Evolutionary conservation across 2,888 invertebrate species (phyloP).

Genomic region (Glyphotaelius pellucidus): DNA sequence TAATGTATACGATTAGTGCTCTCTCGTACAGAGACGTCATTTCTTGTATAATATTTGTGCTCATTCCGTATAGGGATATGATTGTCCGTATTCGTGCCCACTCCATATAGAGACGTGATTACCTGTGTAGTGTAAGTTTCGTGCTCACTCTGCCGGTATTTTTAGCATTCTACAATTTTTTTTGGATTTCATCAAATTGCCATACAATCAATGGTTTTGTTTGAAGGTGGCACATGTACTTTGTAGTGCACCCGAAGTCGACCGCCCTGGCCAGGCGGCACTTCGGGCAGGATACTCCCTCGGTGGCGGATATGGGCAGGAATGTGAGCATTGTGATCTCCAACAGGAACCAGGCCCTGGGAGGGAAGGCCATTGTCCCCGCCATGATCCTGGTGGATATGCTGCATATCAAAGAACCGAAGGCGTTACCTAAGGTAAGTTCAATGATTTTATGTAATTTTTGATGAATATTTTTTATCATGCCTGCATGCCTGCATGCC

Average conservation of each 20-base stretch:
- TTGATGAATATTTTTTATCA: no score
- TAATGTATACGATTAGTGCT: no score
- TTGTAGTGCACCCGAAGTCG: background rate
- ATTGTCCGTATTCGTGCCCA: background rate
- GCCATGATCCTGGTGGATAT: constrained; percentile 3
- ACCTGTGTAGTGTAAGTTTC: background rate
- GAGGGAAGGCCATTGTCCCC: background rate
- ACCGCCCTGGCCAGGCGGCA: background rate
- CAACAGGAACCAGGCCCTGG: background rate
- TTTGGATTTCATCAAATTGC: background rate
- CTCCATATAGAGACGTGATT: background rate
- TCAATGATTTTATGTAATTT: background rate
- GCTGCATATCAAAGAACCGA: background rate
- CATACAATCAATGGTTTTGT: background rate
- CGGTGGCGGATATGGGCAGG: background rate
- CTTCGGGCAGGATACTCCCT: background rate
- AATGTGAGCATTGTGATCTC: background rate
- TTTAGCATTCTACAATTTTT: no score
- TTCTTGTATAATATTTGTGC: background rate
- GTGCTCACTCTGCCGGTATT: background rate
- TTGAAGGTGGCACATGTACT: background rate
- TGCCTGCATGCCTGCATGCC: no score
- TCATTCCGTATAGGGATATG: background rate
- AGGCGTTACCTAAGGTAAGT: background rate
- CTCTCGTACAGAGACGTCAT: background rate